A percentile compares a stretch with the other conserved stretches of the same genome.
phyloP scores from a whole-genome alignment of 2,888 invertebrate species.

The Dyspetes luteomarginatus region DNA sequence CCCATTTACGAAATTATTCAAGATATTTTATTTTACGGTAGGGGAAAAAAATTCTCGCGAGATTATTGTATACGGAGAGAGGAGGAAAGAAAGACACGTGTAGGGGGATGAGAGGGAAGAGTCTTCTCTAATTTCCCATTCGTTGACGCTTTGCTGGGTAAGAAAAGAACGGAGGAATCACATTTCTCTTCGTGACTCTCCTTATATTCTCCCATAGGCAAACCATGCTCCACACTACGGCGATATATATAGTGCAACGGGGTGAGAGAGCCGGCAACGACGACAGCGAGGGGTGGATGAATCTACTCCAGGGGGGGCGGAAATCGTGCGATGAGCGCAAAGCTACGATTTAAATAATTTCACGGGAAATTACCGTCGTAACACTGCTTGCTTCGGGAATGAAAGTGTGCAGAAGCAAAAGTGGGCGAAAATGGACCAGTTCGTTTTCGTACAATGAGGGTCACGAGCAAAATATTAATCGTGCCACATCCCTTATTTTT shows the following conservation, averaged over 20 bases:
- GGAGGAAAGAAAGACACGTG: neutral
- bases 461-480: too few species aligned
- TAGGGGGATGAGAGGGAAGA: neutral
- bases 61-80: neutral
- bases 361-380: slow-evolving; percentile 74
- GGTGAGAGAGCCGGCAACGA: neutral
- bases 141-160: slow-evolving; percentile 43
- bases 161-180: slow-evolving; percentile 47
- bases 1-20: too few species aligned
- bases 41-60: slow-evolving; percentile 14
- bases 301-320: slow-evolving; percentile 28
- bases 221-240: neutral
- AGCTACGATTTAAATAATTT: slow-evolving; percentile 75
- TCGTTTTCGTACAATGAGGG: too few species aligned
- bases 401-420: slow-evolving; percentile 38
- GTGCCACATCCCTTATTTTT: too few species aligned
- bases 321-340: slow-evolving; percentile 49
- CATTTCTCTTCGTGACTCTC: slow-evolving; percentile 23
- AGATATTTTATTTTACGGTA: too few species aligned
- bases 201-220: slow-evolving; percentile 40
- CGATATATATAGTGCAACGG: neutral
- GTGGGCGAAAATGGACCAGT: too few species aligned
- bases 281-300: neutral
- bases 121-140: slow-evolving; percentile 50
- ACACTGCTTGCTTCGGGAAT: slow-evolving; percentile 74